phyloP scores from a whole-genome alignment of 53 echinoderm and acorn worm genomes.

The Holothuria leucospilota region DNA sequence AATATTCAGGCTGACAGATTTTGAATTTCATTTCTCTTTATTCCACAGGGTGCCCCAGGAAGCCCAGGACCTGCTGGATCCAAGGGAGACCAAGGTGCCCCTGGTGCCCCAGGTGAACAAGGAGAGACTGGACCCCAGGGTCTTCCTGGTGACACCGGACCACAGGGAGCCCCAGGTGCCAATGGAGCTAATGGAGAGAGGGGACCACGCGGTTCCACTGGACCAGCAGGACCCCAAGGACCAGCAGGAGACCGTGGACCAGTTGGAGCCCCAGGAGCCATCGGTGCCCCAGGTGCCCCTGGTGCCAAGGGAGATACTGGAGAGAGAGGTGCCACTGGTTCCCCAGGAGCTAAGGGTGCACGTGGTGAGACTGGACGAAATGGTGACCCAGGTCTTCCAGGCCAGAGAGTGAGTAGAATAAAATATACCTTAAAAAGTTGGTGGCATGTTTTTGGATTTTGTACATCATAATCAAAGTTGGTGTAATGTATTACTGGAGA shows the following conservation, averaged over 20 bases:
- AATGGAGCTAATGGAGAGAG: slow-evolving; percentile 77
- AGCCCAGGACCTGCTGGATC: slow-evolving; percentile 84
- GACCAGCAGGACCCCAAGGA: slow-evolving; percentile 85
- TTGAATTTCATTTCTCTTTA: not conserved
- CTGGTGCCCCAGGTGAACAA: slow-evolving; percentile 79
- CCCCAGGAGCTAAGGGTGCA: slow-evolving; percentile 81
- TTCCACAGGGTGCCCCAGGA: slow-evolving; percentile 55
- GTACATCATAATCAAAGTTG: not conserved
- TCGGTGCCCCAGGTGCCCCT: slow-evolving; percentile 78
- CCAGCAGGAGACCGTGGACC: slow-evolving; percentile 84
- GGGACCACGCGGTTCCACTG: slow-evolving; percentile 87
- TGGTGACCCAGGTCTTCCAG: slow-evolving; percentile 89
- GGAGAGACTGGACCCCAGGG: slow-evolving; percentile 85
- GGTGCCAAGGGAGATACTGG: slow-evolving; percentile 88
- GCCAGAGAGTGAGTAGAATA: slow-evolving; percentile 71
- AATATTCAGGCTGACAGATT: not conserved
- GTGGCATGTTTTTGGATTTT: too few relatives aligned
- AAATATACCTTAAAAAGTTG: too few relatives aligned
- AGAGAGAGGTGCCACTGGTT: slow-evolving; percentile 75
- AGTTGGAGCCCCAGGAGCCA: slow-evolving; percentile 77
- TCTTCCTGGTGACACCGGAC: slow-evolving; percentile 77
- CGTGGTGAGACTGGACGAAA: slow-evolving; percentile 86
- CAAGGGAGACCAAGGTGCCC: slow-evolving; percentile 89
- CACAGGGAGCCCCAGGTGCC: slow-evolving; percentile 73
- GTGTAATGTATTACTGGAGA: too few relatives aligned